These are phyloP conservation scores for Musca domestica DNA, from an alignment of 1,140 invertebrate genomes.

Conservation along the genomic window DNA sequence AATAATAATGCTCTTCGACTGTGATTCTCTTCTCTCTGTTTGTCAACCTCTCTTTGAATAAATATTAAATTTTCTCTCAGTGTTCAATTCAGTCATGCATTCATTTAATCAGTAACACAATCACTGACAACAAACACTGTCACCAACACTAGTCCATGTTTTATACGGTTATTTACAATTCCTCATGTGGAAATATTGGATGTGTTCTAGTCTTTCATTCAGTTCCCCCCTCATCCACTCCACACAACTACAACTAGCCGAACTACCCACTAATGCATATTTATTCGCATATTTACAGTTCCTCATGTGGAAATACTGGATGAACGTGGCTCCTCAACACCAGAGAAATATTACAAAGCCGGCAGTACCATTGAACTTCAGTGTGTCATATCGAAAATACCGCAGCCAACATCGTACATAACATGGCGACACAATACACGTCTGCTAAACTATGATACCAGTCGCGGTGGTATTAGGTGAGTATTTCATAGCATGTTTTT, in stretches of 20 bases:
- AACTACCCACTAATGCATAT: neutral
- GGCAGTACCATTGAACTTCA: slow-evolving; percentile 83
- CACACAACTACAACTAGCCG: neutral
- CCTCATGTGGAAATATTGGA: slow-evolving; percentile 82
- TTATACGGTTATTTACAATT: slow-evolving; percentile 59
- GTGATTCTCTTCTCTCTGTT: too few relatives aligned
- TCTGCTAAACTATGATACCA: slow-evolving; percentile 81
- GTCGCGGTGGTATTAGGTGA: slow-evolving; percentile 79
- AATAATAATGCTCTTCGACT: too few relatives aligned
- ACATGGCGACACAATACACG: slow-evolving; percentile 76
- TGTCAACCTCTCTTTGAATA: too few relatives aligned
- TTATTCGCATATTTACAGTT: slow-evolving; percentile 59
- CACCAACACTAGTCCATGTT: neutral
- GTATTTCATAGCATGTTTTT: neutral
- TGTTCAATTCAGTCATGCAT: too few relatives aligned
- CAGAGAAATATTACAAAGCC: slow-evolving; percentile 83
- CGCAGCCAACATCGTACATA: slow-evolving; percentile 73
- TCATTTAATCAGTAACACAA: too few relatives aligned
- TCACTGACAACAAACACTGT: too few relatives aligned
- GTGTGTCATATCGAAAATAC: slow-evolving; percentile 79
- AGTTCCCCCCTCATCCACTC: neutral
- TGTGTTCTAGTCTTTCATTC: slow-evolving; percentile 36
- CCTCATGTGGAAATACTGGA: slow-evolving; percentile 82
- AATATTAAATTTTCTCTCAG: too few relatives aligned
- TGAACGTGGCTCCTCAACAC: slow-evolving; percentile 72